These are phyloP conservation scores for Sternotherus odoratus DNA, from an alignment of 2,797 vertebrate species.

Conservation along the genomic window DNA sequence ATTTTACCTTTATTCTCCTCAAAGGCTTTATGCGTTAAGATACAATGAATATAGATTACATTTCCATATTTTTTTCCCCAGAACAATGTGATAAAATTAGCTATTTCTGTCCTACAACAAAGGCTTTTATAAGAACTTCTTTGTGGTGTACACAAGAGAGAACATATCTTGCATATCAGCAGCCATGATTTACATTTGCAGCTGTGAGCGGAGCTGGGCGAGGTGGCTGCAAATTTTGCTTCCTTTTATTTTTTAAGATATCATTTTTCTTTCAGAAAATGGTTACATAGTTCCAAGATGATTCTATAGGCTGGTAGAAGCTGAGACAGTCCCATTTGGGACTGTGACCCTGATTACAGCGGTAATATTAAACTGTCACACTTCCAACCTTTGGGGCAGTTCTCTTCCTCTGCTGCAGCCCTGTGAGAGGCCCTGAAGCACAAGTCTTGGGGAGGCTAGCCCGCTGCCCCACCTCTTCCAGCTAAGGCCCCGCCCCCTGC, in stretches of 20 bases:
- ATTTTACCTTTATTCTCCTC: neutral
- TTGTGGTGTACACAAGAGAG: rapidly evolving
- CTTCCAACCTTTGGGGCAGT: neutral
- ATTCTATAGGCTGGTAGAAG: neutral
- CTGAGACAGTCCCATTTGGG: neutral
- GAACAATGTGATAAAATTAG: neutral
- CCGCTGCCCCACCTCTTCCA: too few relatives aligned
- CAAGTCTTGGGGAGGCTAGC: neutral
- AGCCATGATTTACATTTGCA: neutral
- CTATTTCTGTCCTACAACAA: neutral
- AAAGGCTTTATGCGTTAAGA: neutral
- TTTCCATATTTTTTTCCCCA: neutral
- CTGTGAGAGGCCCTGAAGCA: neutral
- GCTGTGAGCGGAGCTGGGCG: neutral
- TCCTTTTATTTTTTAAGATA: neutral
- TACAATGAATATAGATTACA: neutral
- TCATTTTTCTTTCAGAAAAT: neutral
- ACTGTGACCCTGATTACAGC: neutral
- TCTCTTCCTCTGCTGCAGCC: neutral
- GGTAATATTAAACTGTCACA: neutral
- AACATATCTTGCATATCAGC: neutral
- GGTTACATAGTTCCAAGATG: neutral
- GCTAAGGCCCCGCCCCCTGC: too few relatives aligned
- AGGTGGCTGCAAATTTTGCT: rapidly evolving
- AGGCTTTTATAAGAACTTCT: neutral